Percentiles rank a stretch among this genome's conserved stretches.
These are phyloP conservation scores for Magallana gigas DNA, from an alignment of 1,140 invertebrate genomes.

Conservation along the genomic window DNA sequence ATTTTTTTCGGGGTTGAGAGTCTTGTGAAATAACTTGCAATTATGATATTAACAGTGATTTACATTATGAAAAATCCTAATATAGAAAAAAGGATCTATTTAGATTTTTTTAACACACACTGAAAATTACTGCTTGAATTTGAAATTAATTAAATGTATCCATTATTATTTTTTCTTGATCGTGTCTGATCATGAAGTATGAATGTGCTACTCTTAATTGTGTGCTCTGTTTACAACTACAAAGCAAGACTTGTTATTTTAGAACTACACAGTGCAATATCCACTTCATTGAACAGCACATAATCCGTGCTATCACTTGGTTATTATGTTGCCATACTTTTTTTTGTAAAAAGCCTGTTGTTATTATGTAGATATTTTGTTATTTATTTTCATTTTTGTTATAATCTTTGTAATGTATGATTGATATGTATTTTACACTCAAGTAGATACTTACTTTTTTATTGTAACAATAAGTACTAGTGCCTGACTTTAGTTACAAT, in stretches of 20 bases:
- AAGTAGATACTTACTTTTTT: not conserved
- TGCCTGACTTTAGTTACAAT: conserved; percentile 1
- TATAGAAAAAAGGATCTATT: too few relatives aligned
- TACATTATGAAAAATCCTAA: too few relatives aligned
- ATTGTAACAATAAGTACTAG: not conserved
- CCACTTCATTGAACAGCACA: conserved; percentile 20
- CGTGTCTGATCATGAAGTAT: not conserved
- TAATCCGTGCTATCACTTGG: conserved; percentile 4
- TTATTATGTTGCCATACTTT: conserved; percentile 19
- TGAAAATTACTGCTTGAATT: too few relatives aligned
- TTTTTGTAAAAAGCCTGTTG: conserved; percentile 28
- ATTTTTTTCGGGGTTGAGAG: too few relatives aligned
- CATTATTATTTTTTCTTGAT: too few relatives aligned
- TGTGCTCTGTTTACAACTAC: conserved; percentile 10
- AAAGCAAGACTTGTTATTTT: conserved; percentile 2
- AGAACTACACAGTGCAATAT: conserved; percentile 30
- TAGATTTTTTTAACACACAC: too few relatives aligned
- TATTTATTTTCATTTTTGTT: conserved; percentile 35
- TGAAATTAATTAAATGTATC: too few relatives aligned
- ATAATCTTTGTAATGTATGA: not conserved
- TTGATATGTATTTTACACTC: conserved; percentile 15
- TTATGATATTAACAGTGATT: too few relatives aligned
- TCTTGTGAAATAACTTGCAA: too few relatives aligned
- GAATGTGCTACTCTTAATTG: not conserved
- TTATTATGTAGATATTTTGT: conserved; percentile 37